Conservation (phyloP, 1,140 invertebrate species). For the Drosophila azteca region DNA sequence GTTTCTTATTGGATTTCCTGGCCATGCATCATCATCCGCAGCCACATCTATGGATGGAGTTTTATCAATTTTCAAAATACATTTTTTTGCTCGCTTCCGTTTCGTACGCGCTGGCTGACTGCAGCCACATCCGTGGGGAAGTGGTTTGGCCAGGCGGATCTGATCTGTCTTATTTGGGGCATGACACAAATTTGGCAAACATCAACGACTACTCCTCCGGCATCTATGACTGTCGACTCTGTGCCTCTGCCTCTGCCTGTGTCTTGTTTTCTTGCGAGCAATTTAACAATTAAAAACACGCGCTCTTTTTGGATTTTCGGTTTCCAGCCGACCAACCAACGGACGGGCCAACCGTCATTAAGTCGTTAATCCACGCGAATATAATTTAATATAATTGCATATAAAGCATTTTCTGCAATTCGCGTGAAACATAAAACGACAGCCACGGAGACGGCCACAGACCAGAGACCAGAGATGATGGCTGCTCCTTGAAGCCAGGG, state of each 20-base stretch:
- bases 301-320: conserved; percentile 60
- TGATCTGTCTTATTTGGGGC: conserved; percentile 78
- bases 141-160: conserved; percentile 63
- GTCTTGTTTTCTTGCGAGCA: conserved; percentile 69
- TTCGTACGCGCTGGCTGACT: not conserved
- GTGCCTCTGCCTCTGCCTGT: conserved; percentile 24
- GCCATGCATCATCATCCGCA: conserved; percentile 60
- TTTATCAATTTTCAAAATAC: conserved; percentile 42
- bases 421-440: conserved; percentile 63
- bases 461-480: conserved; percentile 8
- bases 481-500: conserved; percentile 17
- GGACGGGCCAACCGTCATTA: conserved; percentile 67
- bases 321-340: conserved; percentile 36
- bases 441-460: conserved; percentile 8
- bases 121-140: conserved; percentile 61
- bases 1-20: conserved; percentile 67
- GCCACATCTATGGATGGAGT: conserved; percentile 7
- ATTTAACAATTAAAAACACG: conserved; percentile 81
- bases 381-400: conserved; percentile 82
- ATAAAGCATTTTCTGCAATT: conserved; percentile 59
- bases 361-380: conserved; percentile 79
- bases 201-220: conserved; percentile 16
- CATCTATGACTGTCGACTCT: conserved; percentile 23
- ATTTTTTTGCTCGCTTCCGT: conserved; percentile 45
- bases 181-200: conserved; percentile 80